A percentile compares a stretch with the other conserved stretches of the same genome.
These are phyloP conservation scores for Microcebus griseorufus DNA, from an alignment of 2,113 vertebrate genomes.

Conservation along the genomic window DNA sequence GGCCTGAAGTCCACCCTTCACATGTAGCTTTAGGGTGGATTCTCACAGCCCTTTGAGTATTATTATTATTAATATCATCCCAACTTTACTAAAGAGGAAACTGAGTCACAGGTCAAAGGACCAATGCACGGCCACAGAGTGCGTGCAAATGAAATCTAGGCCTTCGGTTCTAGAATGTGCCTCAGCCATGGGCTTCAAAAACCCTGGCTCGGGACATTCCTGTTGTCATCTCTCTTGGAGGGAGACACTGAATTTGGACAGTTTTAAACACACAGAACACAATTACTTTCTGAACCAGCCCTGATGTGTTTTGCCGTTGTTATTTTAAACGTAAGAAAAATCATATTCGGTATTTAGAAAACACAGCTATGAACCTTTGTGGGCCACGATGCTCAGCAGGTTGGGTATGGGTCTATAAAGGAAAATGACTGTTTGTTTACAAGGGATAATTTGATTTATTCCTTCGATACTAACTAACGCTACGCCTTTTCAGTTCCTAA, in stretches of 20 bases:
- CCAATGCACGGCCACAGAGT: not conserved
- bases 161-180: not conserved
- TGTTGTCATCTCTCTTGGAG: not conserved
- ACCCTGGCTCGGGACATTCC: not conserved
- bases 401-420: not conserved
- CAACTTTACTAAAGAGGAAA: not conserved
- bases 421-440: constrained; percentile 39
- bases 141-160: not conserved
- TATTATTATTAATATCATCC: not conserved
- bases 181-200: not conserved
- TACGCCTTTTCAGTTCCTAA: constrained; percentile 50
- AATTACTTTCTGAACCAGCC: not conserved
- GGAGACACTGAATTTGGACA: not conserved
- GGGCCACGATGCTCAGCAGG: not conserved
- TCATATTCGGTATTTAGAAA: not conserved
- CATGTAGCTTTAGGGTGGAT: not conserved
- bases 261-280: not conserved
- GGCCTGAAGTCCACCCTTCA: not conserved
- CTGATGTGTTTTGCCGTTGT: not conserved
- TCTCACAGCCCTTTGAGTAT: not conserved
- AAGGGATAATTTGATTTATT: constrained; percentile 64
- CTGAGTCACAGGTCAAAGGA: not conserved
- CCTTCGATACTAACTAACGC: constrained; percentile 34
- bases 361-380: not conserved
- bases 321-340: constrained; percentile 12